Evolutionary conservation across 1,140 invertebrate genomes (phyloP).

Genomic region (Trachymyrmex septentrionalis): DNA sequence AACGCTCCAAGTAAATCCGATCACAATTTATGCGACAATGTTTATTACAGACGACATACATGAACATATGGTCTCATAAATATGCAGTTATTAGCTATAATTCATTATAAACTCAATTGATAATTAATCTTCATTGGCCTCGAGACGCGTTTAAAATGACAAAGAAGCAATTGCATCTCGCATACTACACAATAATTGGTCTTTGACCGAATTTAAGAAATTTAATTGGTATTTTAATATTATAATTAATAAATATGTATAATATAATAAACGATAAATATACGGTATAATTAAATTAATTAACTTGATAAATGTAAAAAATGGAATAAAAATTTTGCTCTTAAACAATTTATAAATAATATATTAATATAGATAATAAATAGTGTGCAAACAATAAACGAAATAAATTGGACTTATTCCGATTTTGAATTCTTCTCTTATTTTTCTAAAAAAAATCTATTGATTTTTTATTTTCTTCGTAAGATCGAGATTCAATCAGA

Average conservation of each 20-base stretch:
- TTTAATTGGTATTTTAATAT: neutral
- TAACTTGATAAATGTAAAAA: neutral
- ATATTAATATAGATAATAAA: neutral
- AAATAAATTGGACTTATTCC: neutral
- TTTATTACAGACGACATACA: neutral
- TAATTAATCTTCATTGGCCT: constrained; percentile 28
- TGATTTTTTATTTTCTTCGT: neutral
- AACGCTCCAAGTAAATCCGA: neutral
- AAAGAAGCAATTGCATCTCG: neutral
- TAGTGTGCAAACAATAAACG: neutral
- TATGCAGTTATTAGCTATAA: neutral
- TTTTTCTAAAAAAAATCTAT: neutral
- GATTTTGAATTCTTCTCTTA: neutral
- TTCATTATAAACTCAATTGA: constrained; percentile 31
- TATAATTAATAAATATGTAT: neutral
- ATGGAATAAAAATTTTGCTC: neutral
- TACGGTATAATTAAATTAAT: neutral
- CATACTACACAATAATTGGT: constrained; percentile 7
- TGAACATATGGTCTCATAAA: constrained; percentile 34
- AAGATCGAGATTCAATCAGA: neutral
- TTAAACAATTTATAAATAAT: neutral
- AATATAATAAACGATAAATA: too few relatives aligned
- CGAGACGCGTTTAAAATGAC: constrained; percentile 12
- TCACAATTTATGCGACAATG: neutral
- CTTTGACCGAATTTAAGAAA: neutral